phyloP scores from a whole-genome alignment of 1,140 invertebrate genomes.

The Bradysia coprophila region DNA sequence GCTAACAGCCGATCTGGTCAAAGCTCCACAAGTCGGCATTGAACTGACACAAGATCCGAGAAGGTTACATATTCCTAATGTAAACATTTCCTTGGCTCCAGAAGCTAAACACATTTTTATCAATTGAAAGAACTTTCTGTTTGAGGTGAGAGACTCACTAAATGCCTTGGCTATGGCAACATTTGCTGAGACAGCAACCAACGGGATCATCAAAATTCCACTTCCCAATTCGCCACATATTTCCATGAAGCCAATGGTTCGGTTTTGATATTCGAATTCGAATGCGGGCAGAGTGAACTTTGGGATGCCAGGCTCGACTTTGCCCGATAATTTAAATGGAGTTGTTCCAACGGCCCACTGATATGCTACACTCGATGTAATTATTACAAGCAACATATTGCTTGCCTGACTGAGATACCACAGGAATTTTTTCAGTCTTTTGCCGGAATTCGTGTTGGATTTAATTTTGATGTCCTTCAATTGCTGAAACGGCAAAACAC shows the following conservation, averaged over 20 bases:
- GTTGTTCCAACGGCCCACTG: slow-evolving; percentile 22
- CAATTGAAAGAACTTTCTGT: slow-evolving; percentile 11
- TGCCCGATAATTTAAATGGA: slow-evolving; percentile 35
- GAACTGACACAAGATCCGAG: slow-evolving; percentile 52
- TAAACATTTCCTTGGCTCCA: slow-evolving; percentile 54
- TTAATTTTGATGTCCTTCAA: slow-evolving; percentile 33
- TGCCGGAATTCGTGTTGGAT: slow-evolving; percentile 22
- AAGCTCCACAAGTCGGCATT: slow-evolving; percentile 62
- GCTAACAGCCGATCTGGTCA: slow-evolving; percentile 59
- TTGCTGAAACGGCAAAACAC: slow-evolving; percentile 31
- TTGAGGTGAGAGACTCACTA: slow-evolving; percentile 34
- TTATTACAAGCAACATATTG: slow-evolving; percentile 59
- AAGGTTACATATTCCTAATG: slow-evolving; percentile 51
- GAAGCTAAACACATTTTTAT: slow-evolving; percentile 24
- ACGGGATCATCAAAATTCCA: slow-evolving; percentile 50
- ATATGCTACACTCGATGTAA: slow-evolving; percentile 43
- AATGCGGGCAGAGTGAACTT: slow-evolving; percentile 40
- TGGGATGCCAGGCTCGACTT: slow-evolving; percentile 45
- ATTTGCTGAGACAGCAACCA: slow-evolving; percentile 66
- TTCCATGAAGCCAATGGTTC: slow-evolving; percentile 36
- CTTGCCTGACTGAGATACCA: slow-evolving; percentile 61
- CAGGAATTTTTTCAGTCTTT: slow-evolving; percentile 35
- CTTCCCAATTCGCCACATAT: slow-evolving; percentile 46
- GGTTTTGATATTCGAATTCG: slow-evolving; percentile 32
- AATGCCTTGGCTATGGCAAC: slow-evolving; percentile 80